These are phyloP conservation scores for Dascyllus trimaculatus DNA, from an alignment of 2,113 vertebrate species.

Conservation along the genomic window DNA sequence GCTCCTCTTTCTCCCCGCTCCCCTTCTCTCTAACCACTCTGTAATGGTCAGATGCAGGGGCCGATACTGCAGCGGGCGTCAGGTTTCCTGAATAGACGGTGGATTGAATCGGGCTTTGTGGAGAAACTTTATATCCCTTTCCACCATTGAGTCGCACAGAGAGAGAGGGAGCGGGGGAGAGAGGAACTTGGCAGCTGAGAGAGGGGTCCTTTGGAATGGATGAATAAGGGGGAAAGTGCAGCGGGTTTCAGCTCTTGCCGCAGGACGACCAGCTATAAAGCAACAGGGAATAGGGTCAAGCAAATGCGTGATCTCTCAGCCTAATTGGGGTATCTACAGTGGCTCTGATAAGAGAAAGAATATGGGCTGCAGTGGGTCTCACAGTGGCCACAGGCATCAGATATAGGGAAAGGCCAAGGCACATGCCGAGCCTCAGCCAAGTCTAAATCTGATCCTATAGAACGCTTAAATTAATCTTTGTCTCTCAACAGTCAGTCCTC, in stretches of 20 bases:
- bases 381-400: neutral
- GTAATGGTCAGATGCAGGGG: conserved; percentile 88
- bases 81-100: conserved; percentile 89
- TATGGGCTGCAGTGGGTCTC: conserved; percentile 60
- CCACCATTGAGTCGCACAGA: conserved; percentile 85
- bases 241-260: conserved; percentile 66
- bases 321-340: conserved; percentile 66
- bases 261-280: conserved; percentile 67
- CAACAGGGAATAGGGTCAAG: conserved; percentile 75
- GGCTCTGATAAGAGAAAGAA: conserved; percentile 69
- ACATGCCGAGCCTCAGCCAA: neutral
- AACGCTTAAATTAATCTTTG: neutral
- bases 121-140: conserved; percentile 94
- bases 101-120: conserved; percentile 94
- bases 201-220: conserved; percentile 75
- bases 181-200: conserved; percentile 85
- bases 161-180: conserved; percentile 69
- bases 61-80: conserved; percentile 91
- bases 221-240: conserved; percentile 70
- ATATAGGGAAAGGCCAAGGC: neutral
- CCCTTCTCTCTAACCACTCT: conserved; percentile 66
- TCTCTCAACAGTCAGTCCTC: neutral
- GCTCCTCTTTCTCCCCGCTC: conserved; percentile 51
- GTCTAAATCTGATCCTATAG: neutral
- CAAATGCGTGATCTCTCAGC: conserved; percentile 65